A percentile compares a stretch with the other conserved stretches of the same genome.
These are phyloP conservation scores for Peribatodes rhomboidaria DNA, from an alignment of 2,888 invertebrate genomes.

Conservation along the genomic window DNA sequence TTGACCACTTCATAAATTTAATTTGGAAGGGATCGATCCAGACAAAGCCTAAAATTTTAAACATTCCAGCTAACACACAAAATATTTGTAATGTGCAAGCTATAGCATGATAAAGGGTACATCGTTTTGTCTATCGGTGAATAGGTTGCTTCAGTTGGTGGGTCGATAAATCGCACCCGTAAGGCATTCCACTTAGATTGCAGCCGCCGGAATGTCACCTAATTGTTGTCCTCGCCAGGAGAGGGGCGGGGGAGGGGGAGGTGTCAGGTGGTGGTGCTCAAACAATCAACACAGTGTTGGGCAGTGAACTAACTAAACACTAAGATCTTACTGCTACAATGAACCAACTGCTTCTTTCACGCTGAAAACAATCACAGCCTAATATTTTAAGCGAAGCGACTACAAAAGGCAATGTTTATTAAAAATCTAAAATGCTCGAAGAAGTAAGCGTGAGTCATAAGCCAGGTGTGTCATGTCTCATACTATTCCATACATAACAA, in stretches of 20 bases:
- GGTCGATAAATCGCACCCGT: conserved; percentile 50
- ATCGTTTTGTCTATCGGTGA: neutral
- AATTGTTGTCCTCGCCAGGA: conserved; percentile 51
- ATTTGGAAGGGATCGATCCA: too few relatives aligned
- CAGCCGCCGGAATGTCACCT: conserved; percentile 58
- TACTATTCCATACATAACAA: too few relatives aligned
- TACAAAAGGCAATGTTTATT: conserved; percentile 26
- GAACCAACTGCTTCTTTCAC: neutral
- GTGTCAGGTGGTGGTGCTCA: conserved; percentile 15
- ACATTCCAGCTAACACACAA: too few relatives aligned
- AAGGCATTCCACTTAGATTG: conserved; percentile 62
- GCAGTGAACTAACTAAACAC: conserved; percentile 2
- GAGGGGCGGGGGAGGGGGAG: conserved; percentile 22
- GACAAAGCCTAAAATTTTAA: too few relatives aligned
- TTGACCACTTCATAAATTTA: too few relatives aligned
- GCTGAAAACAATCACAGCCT: conserved; percentile 2
- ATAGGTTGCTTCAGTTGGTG: neutral
- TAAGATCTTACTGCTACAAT: neutral
- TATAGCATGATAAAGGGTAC: neutral
- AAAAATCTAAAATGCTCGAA: conserved; percentile 29
- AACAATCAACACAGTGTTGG: conserved; percentile 3
- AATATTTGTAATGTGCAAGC: too few relatives aligned
- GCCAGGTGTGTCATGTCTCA: too few relatives aligned
- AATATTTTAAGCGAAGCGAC: conserved; percentile 2
- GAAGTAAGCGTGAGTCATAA: too few relatives aligned